These are phyloP conservation scores for Apostichopus parvimensis DNA, from an alignment of 35 echinoderm and acorn worm species.

Conservation along the genomic window DNA sequence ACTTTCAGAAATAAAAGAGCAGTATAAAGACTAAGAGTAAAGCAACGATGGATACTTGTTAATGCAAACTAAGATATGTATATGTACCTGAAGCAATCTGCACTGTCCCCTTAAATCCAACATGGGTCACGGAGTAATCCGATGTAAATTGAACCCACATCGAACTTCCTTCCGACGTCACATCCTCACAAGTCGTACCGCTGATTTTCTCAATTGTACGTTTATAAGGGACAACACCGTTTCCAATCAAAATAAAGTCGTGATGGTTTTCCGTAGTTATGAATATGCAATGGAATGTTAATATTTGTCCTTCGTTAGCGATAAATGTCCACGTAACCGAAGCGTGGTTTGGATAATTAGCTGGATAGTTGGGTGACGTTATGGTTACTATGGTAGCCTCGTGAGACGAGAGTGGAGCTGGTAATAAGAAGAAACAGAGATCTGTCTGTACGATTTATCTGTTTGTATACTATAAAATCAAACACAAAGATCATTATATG, in stretches of 20 bases:
- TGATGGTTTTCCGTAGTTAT: constrained; percentile 24
- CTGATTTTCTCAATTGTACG: neutral
- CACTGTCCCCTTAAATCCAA: constrained; percentile 40
- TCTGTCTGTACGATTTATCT: no score
- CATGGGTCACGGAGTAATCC: constrained; percentile 3
- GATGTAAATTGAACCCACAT: constrained; percentile 30
- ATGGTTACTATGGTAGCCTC: neutral
- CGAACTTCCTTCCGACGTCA: constrained; percentile 27
- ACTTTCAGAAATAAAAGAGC: no score
- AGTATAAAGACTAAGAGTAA: no score
- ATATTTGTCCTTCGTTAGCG: neutral
- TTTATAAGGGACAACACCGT: constrained; percentile 12
- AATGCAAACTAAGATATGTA: no score
- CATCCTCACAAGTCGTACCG: constrained; percentile 20
- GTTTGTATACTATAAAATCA: no score
- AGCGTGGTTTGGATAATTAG: constrained; percentile 23
- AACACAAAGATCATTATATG: no score
- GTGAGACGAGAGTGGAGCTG: neutral
- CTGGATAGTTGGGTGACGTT: constrained; percentile 44
- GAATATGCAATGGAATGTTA: constrained; percentile 19
- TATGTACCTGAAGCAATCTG: neutral
- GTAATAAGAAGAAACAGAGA: no score
- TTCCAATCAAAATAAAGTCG: constrained; percentile 17
- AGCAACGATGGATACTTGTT: no score
- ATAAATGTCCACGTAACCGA: constrained; percentile 28